Conservation (phyloP, 2,888 invertebrate genomes). For the Selenia dentaria region DNA sequence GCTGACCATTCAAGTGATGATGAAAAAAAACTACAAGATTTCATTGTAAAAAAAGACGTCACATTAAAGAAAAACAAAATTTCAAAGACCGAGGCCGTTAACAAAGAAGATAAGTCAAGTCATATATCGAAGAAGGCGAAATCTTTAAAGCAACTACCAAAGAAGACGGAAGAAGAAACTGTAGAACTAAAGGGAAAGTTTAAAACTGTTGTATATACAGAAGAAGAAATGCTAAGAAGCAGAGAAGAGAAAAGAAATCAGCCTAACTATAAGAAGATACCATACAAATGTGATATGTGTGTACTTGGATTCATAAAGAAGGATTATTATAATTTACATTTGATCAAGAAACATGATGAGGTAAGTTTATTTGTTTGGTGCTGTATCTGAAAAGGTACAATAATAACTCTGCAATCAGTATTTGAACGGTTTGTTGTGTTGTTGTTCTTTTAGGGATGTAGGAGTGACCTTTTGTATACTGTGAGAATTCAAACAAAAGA, state of each 20-base stretch:
- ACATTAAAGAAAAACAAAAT: conserved; percentile 10
- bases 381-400: too few species aligned
- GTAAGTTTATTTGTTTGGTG: too few species aligned
- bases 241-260: conserved; percentile 58
- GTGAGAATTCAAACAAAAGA: too few species aligned
- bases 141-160: too few species aligned
- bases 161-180: too few species aligned
- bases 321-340: conserved; percentile 48
- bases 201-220: conserved; percentile 42
- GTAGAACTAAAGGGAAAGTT: conserved; percentile 37
- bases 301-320: conserved; percentile 57
- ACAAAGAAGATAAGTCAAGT: too few species aligned
- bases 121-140: background rate
- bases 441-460: too few species aligned
- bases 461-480: too few species aligned
- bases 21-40: conserved; percentile 10
- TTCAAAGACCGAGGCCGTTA: too few species aligned
- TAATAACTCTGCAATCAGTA: too few species aligned
- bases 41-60: background rate
- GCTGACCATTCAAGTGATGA: background rate
- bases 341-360: conserved; percentile 51
- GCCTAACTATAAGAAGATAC: conserved; percentile 63
- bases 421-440: too few species aligned
- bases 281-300: conserved; percentile 62
- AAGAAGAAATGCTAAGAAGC: conserved; percentile 52